Evolutionary conservation across 2,888 invertebrate genomes (phyloP), one percentile per base, ranked within the genome.

Genomic region (Ophion obscuratus): DNA sequence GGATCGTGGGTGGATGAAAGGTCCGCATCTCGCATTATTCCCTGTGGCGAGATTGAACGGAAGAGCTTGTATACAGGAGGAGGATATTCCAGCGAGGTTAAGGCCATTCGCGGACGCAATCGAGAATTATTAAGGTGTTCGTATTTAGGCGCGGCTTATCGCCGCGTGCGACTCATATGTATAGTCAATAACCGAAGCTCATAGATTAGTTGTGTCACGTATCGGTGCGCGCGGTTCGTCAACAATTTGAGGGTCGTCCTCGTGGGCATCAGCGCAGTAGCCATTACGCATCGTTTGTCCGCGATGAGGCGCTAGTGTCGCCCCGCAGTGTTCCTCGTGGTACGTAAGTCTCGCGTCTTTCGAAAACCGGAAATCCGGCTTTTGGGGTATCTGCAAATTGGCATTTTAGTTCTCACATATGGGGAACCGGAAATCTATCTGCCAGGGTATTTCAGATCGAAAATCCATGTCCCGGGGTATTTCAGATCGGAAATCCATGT

Each of bases 201-300:
- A 86, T 88, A 85, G 85, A 88, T 88, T 78, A 88, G 86, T 84
- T 88, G 83, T 87, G 81, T 84, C 83, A 87, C 88, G 86, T 87
- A 78, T 83, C 85, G 83, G 78, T 84, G 40, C 7, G 9, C 40
- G 40, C 40, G 77, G 84, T 88, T 87, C 77, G 88, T 87, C 82
- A 82, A 76, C 62, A 31, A 87, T 81, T 85, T 59, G 81, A 84
- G 83, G 85, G 84, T 77, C 85, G 53, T 80, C 59, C 73, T 44
- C 62, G 6, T 68, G 67, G 71, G 68, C 81, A 73, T 40, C 40
- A 9, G 5, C 6, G 76, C 62, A 61, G 79, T 76, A 40, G 53
- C 78, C 62, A 87, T 87, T 80, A 83, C 74, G 24, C 74, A 53
- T 62, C 53, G 17, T 47, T 53, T 31, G 36, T 31, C 61, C 59